phyloP scores from a whole-genome alignment of 2,113 vertebrate genomes.

The Oreochromis aureus region DNA sequence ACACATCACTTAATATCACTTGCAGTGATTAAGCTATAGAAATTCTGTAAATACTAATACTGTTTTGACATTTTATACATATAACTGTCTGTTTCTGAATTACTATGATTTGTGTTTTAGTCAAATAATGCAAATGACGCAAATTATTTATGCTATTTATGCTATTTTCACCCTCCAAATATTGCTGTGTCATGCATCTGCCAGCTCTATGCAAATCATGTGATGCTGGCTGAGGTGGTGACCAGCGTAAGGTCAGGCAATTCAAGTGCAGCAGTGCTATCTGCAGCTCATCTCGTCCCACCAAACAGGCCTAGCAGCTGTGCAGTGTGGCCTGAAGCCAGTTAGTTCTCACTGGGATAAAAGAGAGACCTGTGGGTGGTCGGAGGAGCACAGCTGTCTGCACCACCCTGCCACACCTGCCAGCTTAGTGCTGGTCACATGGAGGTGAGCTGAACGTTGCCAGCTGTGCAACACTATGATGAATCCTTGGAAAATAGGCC shows the following conservation, averaged over 20 bases:
- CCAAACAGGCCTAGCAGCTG: slow-evolving; percentile 33
- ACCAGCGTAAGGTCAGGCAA: slow-evolving; percentile 17
- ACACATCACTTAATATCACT: neutral
- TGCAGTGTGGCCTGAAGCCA: slow-evolving; percentile 29
- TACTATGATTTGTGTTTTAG: neutral
- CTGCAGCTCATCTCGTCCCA: slow-evolving; percentile 18
- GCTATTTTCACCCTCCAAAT: neutral
- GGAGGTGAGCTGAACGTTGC: neutral
- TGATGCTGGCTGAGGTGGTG: neutral
- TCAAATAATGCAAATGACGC: neutral
- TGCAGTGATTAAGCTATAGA: neutral
- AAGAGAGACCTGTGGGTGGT: slow-evolving; percentile 17
- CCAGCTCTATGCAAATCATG: neutral
- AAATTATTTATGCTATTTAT: neutral
- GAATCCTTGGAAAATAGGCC: neutral
- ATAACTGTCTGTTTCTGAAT: neutral
- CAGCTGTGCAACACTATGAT: neutral
- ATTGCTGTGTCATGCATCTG: neutral
- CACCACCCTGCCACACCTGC: slow-evolving; percentile 3
- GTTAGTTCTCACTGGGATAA: slow-evolving; percentile 12
- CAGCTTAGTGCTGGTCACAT: slow-evolving; percentile 17
- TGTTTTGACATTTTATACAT: neutral
- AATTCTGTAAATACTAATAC: neutral
- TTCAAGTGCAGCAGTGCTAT: slow-evolving; percentile 2
- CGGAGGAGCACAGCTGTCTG: slow-evolving; percentile 33